Evolutionary conservation across 2,888 invertebrate genomes (phyloP).

Genomic region (Seladonia tumulorum): DNA sequence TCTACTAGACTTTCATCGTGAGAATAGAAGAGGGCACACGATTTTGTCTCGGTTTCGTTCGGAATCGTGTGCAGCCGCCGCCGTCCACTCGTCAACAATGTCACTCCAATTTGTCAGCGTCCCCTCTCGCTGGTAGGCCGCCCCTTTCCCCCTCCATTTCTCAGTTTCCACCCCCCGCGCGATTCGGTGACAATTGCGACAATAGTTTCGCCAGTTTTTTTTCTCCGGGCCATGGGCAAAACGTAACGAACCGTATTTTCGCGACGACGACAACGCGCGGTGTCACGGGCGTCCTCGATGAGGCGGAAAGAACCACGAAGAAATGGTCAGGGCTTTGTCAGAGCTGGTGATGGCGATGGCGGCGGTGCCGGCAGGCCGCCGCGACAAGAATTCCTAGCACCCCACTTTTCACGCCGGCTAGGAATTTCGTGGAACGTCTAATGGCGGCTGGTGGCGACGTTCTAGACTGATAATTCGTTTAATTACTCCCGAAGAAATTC

Average conservation of each 20-base stretch:
- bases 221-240: background rate
- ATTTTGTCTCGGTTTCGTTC: slow-evolving; percentile 44
- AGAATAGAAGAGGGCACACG: background rate
- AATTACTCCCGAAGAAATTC: slow-evolving; percentile 59
- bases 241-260: slow-evolving; percentile 61
- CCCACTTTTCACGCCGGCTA: slow-evolving; percentile 35
- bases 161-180: background rate
- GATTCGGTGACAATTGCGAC: slow-evolving; percentile 35
- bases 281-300: slow-evolving; percentile 28
- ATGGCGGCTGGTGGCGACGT: slow-evolving; percentile 49
- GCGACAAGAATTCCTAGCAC: slow-evolving; percentile 28
- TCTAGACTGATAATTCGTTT: slow-evolving; percentile 62
- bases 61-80: slow-evolving; percentile 15
- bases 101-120: slow-evolving; percentile 65
- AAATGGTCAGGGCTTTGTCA: slow-evolving; percentile 55
- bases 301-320: slow-evolving; percentile 21
- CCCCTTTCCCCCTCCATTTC: background rate
- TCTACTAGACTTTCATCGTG: slow-evolving; percentile 10
- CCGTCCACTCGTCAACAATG: slow-evolving; percentile 51
- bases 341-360: slow-evolving; percentile 29
- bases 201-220: slow-evolving; percentile 27
- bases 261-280: background rate
- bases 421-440: slow-evolving; percentile 57
- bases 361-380: background rate
- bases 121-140: background rate